Evolutionary conservation across 2,113 vertebrate genomes (phyloP), one percentile per base, ranked within the genome.

Genomic region (Isichthys henryi): DNA sequence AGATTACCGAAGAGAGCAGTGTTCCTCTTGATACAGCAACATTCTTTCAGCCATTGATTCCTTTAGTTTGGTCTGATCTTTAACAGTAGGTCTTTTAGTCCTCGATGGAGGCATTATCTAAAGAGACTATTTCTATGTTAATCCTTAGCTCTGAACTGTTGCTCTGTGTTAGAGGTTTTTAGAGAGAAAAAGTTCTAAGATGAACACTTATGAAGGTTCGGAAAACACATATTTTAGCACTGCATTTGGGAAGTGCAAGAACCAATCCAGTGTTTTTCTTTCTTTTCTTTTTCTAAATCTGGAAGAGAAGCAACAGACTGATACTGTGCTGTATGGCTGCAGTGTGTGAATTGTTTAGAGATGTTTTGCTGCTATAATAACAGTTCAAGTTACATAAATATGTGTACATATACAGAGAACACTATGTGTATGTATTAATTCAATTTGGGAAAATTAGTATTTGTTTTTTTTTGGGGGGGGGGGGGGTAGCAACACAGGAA

Each of bases 1-100:
- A 94, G 95, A 92, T 92, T 90, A 90, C 53, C 82, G 45, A 50
- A 88, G 53, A 58, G 45, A 90, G 77, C 87, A 88, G 53, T 83
- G 45, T 70, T 88, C 46, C 85, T 85, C 52, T 88, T 46, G 70
- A 35, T 88, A 48, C 89, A 88, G n/a, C 19, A 39, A 88, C 74
- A 46, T 88, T 91, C 49, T 58, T 70, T 84, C 56, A 58, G 52
- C 45, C 89, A 88, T 70, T 19, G 70, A 53, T 77, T 70, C 77
- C 86, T 48, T 56, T 49, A 27, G 49, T 45, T 49, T 17, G n/a
- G 49, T 31, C 52, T 83, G 50, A 83, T 88, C 90, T 85, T 43
- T 43, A 50, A 49, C 10, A 46, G 49, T 89, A 53, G 74, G 70
- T 82, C 66, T 88, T 80, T 58, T 89, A 66, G 87, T 88, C 87